These are phyloP conservation scores for Tachycineta bicolor DNA, from an alignment of 2,113 vertebrate genomes.

Conservation along the genomic window DNA sequence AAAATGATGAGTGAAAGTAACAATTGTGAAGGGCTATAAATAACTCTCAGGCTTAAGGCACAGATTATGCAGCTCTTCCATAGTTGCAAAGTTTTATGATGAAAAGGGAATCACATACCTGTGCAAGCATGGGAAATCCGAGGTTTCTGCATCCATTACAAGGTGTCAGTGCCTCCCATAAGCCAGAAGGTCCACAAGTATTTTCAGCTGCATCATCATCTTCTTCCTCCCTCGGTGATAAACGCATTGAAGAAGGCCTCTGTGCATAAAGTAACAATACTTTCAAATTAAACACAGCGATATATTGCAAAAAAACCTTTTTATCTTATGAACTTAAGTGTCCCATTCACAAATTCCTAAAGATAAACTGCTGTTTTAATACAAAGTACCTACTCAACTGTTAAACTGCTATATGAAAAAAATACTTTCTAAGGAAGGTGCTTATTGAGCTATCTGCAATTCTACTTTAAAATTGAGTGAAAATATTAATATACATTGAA, in stretches of 20 bases:
- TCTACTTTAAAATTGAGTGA: background rate
- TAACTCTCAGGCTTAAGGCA: background rate
- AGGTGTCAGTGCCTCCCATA: constrained; percentile 94
- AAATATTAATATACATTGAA: background rate
- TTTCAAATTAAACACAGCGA: background rate
- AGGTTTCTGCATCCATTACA: constrained; percentile 95
- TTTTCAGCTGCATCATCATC: constrained; percentile 88
- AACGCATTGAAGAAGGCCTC: constrained; percentile 81
- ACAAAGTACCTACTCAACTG: background rate
- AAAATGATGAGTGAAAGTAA: background rate
- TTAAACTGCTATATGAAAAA: background rate
- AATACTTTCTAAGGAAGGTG: background rate
- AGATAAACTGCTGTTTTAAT: background rate
- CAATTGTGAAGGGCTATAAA: background rate
- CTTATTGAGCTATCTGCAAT: background rate
- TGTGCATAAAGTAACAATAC: constrained; percentile 51
- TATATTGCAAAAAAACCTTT: background rate
- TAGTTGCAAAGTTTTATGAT: background rate
- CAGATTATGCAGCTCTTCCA: background rate
- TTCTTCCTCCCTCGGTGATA: constrained; percentile 76
- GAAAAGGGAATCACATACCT: constrained; percentile 75
- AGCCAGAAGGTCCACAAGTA: constrained; percentile 88
- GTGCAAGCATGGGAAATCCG: constrained; percentile 87
- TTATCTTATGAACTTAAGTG: background rate
- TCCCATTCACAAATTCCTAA: background rate